Evolutionary conservation across 2,888 invertebrate genomes (phyloP), one percentile per base, ranked within the genome.

Genomic region (Perizoma flavofasciatum): DNA sequence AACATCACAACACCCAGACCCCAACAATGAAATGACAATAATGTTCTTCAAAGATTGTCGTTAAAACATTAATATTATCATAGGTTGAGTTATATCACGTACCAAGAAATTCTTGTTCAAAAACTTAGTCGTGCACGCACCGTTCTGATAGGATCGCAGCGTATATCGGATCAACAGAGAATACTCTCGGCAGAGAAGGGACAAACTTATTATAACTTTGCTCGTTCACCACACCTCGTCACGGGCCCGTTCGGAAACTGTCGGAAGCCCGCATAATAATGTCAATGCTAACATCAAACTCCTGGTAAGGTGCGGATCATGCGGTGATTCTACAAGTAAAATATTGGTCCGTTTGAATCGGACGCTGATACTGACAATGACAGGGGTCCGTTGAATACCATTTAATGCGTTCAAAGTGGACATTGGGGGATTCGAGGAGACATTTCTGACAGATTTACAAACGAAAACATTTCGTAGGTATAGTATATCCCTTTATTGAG

Each of bases 171-270:
- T 83, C 81, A 81, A 77, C 82, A 85, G 82, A 86, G 81, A 86
- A 83, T 81, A 74, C 75, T 77, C 75, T 75, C 73, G 72, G 71
- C 70, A 74, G 78, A 82, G 80, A 79, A 70, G 73, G 69, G 79
- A 79, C 82, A 68, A 85, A 89, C 81, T 89, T 88, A 89, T 88
- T 88, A 89, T 85, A 89, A 90, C 85, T 90, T 89, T 79, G 80
- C 83, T 85, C 86, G 81, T 88, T 85, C 82, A 78, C 81, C 82
- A 81, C 83, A 86, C 86, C 84, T 87, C 83, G 81, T 73, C 78
- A 77, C 77, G 72, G 73, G 70, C 73, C 75, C 73, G 75, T 79
- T 82, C 77, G 71, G 76, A 82, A 83, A 80, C 82, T 75, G 81
- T 81, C 76, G 73, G 77, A 81, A 82, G 79, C 82, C 86, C 86